Conservation (phyloP, 2,113 vertebrate species). For the Indicator maculatus region DNA sequence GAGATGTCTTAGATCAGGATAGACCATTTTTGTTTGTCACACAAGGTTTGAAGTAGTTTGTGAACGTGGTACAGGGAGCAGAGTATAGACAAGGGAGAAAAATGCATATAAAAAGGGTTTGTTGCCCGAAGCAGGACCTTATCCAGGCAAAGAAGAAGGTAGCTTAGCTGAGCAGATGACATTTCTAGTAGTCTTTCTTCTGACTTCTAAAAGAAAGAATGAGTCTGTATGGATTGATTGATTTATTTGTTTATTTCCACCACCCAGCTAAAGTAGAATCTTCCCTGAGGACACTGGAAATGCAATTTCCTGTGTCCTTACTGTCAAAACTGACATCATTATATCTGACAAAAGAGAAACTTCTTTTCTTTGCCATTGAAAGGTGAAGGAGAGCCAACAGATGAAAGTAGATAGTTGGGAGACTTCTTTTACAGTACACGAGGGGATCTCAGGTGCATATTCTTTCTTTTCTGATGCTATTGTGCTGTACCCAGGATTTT, state of each 20-base stretch:
- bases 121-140: background rate
- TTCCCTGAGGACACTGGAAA: background rate
- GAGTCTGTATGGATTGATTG: background rate
- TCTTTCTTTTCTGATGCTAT: background rate
- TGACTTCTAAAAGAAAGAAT: background rate
- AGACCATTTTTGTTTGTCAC: background rate
- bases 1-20: background rate
- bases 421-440: background rate
- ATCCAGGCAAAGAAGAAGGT: background rate
- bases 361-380: background rate
- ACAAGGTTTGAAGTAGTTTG: background rate
- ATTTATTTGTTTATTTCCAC: background rate
- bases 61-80: background rate
- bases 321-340: background rate
- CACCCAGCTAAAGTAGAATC: background rate
- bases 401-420: background rate
- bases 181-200: background rate
- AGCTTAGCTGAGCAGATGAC: background rate
- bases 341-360: background rate
- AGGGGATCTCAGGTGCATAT: background rate
- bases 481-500: constrained; percentile 21
- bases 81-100: background rate
- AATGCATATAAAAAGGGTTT: background rate
- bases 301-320: background rate
- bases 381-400: background rate